Base-by-base conservation (phyloP, 1,140 invertebrate species). In the Paracyclopina nana region DNA sequence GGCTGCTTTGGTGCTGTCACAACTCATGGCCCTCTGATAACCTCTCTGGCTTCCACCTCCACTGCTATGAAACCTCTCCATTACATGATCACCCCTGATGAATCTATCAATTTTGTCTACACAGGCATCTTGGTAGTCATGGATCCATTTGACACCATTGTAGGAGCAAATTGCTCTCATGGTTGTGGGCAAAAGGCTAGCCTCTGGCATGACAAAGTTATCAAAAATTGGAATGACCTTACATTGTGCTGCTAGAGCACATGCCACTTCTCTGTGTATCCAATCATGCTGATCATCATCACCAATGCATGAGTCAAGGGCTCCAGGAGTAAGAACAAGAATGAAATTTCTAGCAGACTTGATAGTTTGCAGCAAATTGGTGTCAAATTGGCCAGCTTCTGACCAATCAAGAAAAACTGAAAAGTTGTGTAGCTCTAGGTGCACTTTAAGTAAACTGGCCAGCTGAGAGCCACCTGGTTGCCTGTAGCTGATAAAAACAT, bases 221-320 rank as follows among this genome's bases (percentile, higher is more conserved):
- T 98, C 94, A 60, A 92, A 82, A 34, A 99, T 94, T 18, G 94
- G 94, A 63, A 99, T 94, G 58, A 99, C 96, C 61, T 98, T 98
- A 65, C 94, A 97, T 48, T 88, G 78, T 46, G 86, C 82, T 60
- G 91, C 78, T 53, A 98, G 69, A 31, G 94, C 94, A 55, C 88
- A 88, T 46, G 90, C 86, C 58, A 96, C 90, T 73, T 97, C 91
- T 85, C 82, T 78, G 66, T 98, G 94, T 43, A 99, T 88, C 94
- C 94, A 98, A 68, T 99, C 94, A 69, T 96, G 95, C 63, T 84
- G 79, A 48, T 97, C 90, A 18, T 66, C 71, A 62, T 99, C 94
- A 22, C 77, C 77, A 51, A 87, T 73, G 65, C 94, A 97, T 56
- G 94, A 72, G 57, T 98, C 91, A 38, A 98, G 65, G 24, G 94